Conservation (phyloP, 1,140 invertebrate genomes). For the Amyelois transitella region DNA sequence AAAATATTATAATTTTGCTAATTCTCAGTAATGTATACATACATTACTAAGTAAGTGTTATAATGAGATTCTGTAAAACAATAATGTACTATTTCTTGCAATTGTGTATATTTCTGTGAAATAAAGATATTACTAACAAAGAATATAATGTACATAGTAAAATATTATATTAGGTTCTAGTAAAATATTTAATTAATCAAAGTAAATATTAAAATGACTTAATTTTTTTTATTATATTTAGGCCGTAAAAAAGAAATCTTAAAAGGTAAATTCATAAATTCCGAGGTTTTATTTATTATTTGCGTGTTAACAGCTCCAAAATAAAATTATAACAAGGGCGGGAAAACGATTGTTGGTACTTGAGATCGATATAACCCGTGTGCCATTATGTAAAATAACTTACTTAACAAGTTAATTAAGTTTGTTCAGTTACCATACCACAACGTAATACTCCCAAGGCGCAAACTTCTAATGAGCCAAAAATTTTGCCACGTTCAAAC, state of each 20-base stretch:
- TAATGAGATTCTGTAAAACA: too few relatives aligned
- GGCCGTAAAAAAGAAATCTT: background rate
- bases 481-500: background rate
- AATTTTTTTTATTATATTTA: too few relatives aligned
- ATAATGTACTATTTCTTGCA: too few relatives aligned
- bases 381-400: background rate
- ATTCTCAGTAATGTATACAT: too few relatives aligned
- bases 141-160: too few relatives aligned
- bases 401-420: background rate
- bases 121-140: too few relatives aligned
- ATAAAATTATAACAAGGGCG: background rate
- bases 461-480: background rate
- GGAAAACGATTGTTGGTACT: background rate
- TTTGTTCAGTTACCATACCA: background rate
- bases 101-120: too few relatives aligned
- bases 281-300: background rate
- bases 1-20: too few relatives aligned
- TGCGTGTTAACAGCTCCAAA: background rate
- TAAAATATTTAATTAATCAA: too few relatives aligned
- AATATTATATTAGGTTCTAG: too few relatives aligned
- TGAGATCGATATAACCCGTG: background rate
- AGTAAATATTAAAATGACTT: too few relatives aligned
- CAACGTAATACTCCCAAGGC: background rate
- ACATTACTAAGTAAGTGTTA: too few relatives aligned
- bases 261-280: background rate